Conservation (phyloP, 2,797 vertebrate genomes). For the Spinus pinus region DNA sequence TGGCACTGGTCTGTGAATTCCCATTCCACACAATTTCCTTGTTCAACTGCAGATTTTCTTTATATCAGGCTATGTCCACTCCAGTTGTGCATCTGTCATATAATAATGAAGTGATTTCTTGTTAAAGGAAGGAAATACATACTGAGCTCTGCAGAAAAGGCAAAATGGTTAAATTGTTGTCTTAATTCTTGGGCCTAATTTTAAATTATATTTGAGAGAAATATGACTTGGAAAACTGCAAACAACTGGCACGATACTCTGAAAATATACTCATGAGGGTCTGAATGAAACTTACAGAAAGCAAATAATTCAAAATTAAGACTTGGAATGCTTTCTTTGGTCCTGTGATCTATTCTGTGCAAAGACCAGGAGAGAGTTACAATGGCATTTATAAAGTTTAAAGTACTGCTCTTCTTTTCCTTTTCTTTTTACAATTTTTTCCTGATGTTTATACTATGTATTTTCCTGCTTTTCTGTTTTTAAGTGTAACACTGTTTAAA, state of each 20-base stretch:
- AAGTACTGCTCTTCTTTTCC: background rate
- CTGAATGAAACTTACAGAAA: background rate
- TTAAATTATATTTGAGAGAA: background rate
- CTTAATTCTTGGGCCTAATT: background rate
- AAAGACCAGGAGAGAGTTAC: background rate
- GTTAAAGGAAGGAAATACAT: background rate
- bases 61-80: background rate
- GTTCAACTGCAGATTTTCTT: background rate
- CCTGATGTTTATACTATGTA: background rate
- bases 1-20: background rate
- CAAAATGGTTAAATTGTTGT: background rate
- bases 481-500: conserved; percentile 7
- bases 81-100: background rate
- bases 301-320: background rate
- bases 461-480: background rate
- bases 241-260: background rate
- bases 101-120: background rate
- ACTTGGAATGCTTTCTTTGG: background rate
- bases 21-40: background rate
- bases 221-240: background rate
- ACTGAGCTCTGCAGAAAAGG: background rate
- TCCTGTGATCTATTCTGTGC: background rate
- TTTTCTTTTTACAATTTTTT: background rate
- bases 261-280: background rate
- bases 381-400: background rate